phyloP scores from a whole-genome alignment of 2,113 vertebrate species.

The Notothenia rossii region DNA sequence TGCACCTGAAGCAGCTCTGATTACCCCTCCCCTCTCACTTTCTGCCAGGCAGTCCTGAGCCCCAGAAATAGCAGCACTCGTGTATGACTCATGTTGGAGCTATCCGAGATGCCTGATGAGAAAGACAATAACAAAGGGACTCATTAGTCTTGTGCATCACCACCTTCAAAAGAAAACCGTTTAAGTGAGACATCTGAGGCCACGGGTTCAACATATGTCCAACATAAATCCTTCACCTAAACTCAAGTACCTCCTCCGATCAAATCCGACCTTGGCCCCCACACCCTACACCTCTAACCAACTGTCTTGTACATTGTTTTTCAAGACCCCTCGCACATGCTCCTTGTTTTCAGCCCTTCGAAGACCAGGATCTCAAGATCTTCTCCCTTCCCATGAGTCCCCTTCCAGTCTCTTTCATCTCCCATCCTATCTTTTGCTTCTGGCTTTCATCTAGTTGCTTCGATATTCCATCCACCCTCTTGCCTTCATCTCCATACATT shows the following conservation, averaged over 20 bases:
- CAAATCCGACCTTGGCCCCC: not conserved
- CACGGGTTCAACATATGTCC: slow-evolving; percentile 1
- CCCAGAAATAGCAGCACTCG: slow-evolving; percentile 75
- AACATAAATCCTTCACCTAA: slow-evolving; percentile 6
- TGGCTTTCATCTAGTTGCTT: slow-evolving; percentile 57
- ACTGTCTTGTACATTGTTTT: not conserved
- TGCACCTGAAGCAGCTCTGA: slow-evolving; percentile 54
- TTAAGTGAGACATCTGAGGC: not conserved
- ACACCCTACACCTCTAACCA: not conserved
- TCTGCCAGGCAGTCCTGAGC: slow-evolving; percentile 56
- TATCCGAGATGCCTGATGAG: slow-evolving; percentile 48
- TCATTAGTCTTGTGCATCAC: slow-evolving; percentile 48
- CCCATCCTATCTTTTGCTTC: slow-evolving; percentile 27
- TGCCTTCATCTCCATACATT: slow-evolving; percentile 27
- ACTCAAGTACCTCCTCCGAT: slow-evolving; percentile 5
- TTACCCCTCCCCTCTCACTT: slow-evolving; percentile 40
- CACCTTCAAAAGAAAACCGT: slow-evolving; percentile 8
- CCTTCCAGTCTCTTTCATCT: slow-evolving; percentile 56
- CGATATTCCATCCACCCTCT: slow-evolving; percentile 43
- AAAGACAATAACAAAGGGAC: slow-evolving; percentile 43
- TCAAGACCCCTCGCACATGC: not conserved
- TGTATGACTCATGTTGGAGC: slow-evolving; percentile 74
- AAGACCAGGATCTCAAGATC: slow-evolving; percentile 26
- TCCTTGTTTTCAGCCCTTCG: slow-evolving; percentile 1
- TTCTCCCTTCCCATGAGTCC: slow-evolving; percentile 43